phyloP scores from a whole-genome alignment of 2,888 invertebrate genomes.

The Sussaba pulchella region DNA sequence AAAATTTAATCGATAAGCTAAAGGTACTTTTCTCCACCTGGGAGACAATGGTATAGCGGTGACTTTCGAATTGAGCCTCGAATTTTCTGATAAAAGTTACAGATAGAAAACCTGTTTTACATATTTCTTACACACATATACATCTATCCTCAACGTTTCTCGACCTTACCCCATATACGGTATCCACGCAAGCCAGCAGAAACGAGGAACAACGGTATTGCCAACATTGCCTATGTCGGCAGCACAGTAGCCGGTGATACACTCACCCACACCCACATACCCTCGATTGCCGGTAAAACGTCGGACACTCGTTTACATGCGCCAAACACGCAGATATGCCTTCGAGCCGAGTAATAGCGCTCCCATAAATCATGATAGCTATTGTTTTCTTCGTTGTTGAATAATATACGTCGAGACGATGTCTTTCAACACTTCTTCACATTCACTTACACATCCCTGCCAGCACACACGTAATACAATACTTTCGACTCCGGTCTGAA shows the following conservation, averaged over 20 bases:
- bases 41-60: no score
- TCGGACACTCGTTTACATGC: constrained; percentile 52
- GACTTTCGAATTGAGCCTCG: no score
- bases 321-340: constrained; percentile 69
- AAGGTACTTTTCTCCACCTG: no score
- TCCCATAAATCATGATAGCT: constrained; percentile 80
- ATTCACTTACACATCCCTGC: background rate
- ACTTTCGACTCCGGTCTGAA: background rate
- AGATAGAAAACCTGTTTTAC: no score
- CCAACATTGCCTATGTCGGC: constrained; percentile 58
- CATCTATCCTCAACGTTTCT: background rate
- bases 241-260: constrained; percentile 67
- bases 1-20: no score
- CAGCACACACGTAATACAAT: constrained; percentile 16
- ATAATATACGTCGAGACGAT: constrained; percentile 72
- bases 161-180: background rate
- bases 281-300: constrained; percentile 35
- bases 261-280: no score
- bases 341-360: constrained; percentile 79
- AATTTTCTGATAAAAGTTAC: no score
- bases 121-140: no score
- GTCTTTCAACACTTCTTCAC: constrained; percentile 54
- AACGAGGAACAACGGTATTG: constrained; percentile 7
- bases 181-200: background rate
- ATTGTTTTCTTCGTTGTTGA: constrained; percentile 76